Conservation (phyloP, 1,140 invertebrate species). For the Macrobrachium rosenbergii region DNA sequence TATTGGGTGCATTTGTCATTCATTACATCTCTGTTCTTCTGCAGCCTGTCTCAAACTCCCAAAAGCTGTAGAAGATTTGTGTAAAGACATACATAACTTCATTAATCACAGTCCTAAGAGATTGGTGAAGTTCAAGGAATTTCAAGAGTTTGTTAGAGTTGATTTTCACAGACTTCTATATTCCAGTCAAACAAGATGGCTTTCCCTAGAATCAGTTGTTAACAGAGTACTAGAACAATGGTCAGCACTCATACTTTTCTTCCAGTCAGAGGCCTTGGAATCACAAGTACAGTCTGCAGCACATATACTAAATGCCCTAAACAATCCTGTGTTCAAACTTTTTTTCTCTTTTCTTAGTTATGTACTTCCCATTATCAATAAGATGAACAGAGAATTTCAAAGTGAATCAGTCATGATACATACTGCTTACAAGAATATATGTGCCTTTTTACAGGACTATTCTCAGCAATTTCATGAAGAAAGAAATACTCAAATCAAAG, state of each 20-base stretch:
- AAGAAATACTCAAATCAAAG: background rate
- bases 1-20: slow-evolving; percentile 26
- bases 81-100: background rate
- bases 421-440: background rate
- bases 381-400: background rate
- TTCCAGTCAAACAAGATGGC: slow-evolving; percentile 12
- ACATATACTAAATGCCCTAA: slow-evolving; percentile 17
- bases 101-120: background rate
- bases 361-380: slow-evolving; percentile 12
- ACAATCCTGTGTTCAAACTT: background rate
- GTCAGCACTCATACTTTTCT: slow-evolving; percentile 3
- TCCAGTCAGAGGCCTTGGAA: too few species aligned
- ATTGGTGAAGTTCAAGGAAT: slow-evolving; percentile 12
- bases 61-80: slow-evolving; percentile 11
- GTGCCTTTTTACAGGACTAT: too few species aligned
- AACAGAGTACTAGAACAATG: slow-evolving; percentile 18
- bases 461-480: background rate
- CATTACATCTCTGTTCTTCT: slow-evolving; percentile 18
- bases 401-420: slow-evolving; percentile 1
- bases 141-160: slow-evolving; percentile 12
- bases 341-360: slow-evolving; percentile 14
- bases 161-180: background rate
- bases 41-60: slow-evolving; percentile 24
- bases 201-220: slow-evolving; percentile 10
- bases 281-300: background rate